Evolutionary conservation across 2,113 vertebrate species (phyloP).

Genomic region (Pseudopodoces humilis): DNA sequence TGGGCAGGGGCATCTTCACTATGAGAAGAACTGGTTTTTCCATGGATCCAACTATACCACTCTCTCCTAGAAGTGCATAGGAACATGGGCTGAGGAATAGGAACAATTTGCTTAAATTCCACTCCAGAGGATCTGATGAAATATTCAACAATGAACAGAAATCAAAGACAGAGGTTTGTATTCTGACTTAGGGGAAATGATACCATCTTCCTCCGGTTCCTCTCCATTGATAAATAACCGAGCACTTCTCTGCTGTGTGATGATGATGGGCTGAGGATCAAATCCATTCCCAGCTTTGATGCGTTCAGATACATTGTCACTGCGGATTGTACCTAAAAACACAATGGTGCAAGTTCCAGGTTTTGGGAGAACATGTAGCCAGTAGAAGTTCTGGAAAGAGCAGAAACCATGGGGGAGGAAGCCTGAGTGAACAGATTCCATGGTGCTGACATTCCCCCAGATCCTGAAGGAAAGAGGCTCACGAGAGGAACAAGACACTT

Average conservation of each 20-base stretch:
- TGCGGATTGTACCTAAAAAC: not conserved
- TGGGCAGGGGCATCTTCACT: not conserved
- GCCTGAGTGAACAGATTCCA: accelerated
- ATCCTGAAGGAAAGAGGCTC: not conserved
- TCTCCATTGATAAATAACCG: not conserved
- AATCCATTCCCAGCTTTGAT: not conserved
- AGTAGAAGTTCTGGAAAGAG: not conserved
- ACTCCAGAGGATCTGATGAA: not conserved
- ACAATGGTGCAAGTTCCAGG: not conserved
- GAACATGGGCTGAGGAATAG: not conserved
- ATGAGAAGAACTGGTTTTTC: not conserved
- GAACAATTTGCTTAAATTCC: not conserved
- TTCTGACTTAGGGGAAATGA: not conserved
- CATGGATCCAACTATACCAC: not conserved
- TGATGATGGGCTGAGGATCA: not conserved
- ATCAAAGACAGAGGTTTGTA: not conserved
- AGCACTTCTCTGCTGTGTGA: not conserved
- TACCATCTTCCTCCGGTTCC: not conserved
- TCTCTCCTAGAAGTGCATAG: not conserved
- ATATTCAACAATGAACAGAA: not conserved
- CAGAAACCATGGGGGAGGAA: not conserved
- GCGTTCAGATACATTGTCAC: not conserved
- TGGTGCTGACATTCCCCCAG: not conserved
- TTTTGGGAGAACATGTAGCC: not conserved
- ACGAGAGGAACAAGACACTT: accelerated